These are phyloP conservation scores for Neocrepidodera transversa DNA, from an alignment of 2,888 invertebrate genomes.

Conservation along the genomic window DNA sequence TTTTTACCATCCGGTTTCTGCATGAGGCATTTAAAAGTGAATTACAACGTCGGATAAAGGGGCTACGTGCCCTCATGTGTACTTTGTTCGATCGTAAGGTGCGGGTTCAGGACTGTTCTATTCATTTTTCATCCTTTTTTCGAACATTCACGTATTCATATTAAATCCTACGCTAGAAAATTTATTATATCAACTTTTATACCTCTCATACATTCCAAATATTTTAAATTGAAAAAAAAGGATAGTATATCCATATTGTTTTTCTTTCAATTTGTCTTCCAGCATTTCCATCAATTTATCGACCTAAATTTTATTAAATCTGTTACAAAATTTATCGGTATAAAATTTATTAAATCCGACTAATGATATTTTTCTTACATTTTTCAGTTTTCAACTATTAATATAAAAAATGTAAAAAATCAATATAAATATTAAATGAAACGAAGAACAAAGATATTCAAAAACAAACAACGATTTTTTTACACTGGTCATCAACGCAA, in stretches of 20 bases:
- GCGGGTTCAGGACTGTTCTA: conserved; percentile 29
- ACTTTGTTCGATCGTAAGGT: conserved; percentile 29
- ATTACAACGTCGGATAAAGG: conserved; percentile 31
- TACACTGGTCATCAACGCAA: no score
- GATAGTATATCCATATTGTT: not conserved
- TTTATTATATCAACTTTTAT: conserved; percentile 26
- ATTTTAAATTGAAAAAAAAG: conserved; percentile 5
- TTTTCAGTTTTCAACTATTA: no score
- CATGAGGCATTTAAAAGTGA: conserved; percentile 31
- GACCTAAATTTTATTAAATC: no score
- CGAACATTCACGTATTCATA: conserved; percentile 22
- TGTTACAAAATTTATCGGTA: no score
- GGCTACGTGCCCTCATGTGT: conserved; percentile 33
- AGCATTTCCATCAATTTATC: no score
- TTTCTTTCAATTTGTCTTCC: no score
- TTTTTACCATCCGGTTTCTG: conserved; percentile 22
- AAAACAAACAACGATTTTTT: no score
- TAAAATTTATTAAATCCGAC: no score
- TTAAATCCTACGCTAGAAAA: conserved; percentile 21
- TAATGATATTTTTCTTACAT: no score
- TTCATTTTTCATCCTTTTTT: conserved; percentile 27
- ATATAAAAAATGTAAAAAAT: no score
- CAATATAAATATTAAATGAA: no score
- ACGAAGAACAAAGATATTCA: no score
- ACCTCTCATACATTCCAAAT: conserved; percentile 22